Evolutionary conservation across 2,797 vertebrate species (phyloP), one percentile per base, ranked within the genome.

Genomic region (Parauchenoglanis punctatus): DNA sequence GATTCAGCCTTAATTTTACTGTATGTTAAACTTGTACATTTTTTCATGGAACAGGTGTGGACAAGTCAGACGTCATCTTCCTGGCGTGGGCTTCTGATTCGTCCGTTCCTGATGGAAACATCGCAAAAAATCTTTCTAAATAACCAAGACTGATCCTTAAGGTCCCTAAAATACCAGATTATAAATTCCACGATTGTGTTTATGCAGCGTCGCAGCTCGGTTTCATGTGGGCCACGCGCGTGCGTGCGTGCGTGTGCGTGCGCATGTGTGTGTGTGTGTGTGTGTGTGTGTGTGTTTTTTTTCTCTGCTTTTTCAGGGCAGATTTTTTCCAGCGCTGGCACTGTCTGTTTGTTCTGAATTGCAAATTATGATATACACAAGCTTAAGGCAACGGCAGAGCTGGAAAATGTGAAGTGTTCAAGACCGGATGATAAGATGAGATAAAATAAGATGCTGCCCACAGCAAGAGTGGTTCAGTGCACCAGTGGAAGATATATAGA

Each of bases 391-490:
- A 81, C 3, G 44, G 77, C 65, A 81, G 44, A 73, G 77, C 76
- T 75, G 65, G 67, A 81, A 73, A 85, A 81, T 23, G 70, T 52
- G 76, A 54, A 78, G 63, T 70, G 86, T 44, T 35, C 40, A 72
- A 65, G 76, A 81, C 56, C 58, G 20, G 83, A 63, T 54, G 77
- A 88, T 84, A n/a, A 56, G 65, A 28, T 46, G 56, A 80, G 82
- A 70, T 84, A 81, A 85, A 72, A 88, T 52, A 65, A 58, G 63
- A n/a, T 59, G 81, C 59, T 70, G 81, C 82, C 86, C 75, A 84
- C 56, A 78, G 73, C 82, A 49, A 80, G 73, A 77, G 81, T 68
- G 86, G 35, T 59, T 87, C 73, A 80, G 76, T 78, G 81, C 73
- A 0, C 81, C 25, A 44, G 58, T 59, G 81, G 81, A 84, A 61